A percentile compares a stretch with the other conserved stretches of the same genome.
Conservation (phyloP, 2,888 invertebrate genomes). For the Philereme vetulata region DNA sequence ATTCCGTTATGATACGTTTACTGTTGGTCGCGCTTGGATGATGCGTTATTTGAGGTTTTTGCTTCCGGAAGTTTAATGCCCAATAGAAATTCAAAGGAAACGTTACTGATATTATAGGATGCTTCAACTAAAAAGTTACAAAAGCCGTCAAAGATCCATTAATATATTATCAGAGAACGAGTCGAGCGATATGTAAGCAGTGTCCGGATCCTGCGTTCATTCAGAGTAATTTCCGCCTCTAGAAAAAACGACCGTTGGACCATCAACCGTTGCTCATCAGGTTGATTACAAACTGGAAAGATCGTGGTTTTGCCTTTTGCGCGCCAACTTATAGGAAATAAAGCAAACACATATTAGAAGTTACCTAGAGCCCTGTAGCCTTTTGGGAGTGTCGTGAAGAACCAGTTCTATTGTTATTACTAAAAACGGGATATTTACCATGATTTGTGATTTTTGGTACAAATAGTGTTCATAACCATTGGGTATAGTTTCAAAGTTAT, state of each 20-base stretch:
- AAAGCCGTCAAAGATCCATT: neutral
- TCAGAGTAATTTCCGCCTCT: constrained; percentile 64
- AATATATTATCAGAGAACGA: constrained; percentile 16
- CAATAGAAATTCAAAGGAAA: neutral
- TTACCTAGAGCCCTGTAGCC: too few relatives aligned
- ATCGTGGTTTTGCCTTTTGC: constrained; percentile 21
- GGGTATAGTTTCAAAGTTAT: too few relatives aligned
- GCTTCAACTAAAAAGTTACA: neutral
- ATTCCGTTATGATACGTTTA: constrained; percentile 18
- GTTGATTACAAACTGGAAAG: constrained; percentile 33
- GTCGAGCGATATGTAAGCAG: constrained; percentile 38
- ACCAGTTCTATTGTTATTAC: too few relatives aligned
- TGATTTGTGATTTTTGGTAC: too few relatives aligned
- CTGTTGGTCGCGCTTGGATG: constrained; percentile 16
- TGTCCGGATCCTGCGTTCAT: constrained; percentile 55
- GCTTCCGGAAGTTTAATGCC: constrained; percentile 18
- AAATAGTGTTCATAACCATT: too few relatives aligned
- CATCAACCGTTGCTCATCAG: constrained; percentile 47
- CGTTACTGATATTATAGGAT: neutral
- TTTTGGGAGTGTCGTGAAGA: too few relatives aligned
- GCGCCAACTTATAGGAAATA: constrained; percentile 4
- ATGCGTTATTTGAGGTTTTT: constrained; percentile 19
- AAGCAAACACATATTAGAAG: neutral
- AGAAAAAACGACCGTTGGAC: constrained; percentile 61
- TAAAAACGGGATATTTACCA: too few relatives aligned